phyloP scores from a whole-genome alignment of 2,113 vertebrate species.

The Ageneiosus marmoratus region DNA sequence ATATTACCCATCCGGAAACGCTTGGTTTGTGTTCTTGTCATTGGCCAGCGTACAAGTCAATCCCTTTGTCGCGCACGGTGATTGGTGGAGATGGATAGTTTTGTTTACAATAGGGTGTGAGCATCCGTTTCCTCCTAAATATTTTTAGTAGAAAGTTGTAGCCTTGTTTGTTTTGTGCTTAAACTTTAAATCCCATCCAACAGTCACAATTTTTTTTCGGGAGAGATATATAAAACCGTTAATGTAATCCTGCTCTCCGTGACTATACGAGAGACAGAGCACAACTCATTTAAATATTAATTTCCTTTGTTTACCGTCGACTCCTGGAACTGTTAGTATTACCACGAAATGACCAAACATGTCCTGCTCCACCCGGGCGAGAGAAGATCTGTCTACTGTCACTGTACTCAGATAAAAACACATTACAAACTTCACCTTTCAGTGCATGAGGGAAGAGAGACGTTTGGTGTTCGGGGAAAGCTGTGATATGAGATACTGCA shows the following conservation, averaged over 20 bases:
- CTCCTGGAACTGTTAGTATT: neutral
- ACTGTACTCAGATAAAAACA: neutral
- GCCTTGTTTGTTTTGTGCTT: neutral
- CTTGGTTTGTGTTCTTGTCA: conserved; percentile 23
- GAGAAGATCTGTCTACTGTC: neutral
- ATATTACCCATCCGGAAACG: conserved; percentile 4
- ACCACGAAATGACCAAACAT: neutral
- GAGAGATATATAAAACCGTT: neutral
- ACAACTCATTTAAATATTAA: conserved; percentile 10
- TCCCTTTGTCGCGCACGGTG: neutral
- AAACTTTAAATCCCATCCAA: neutral
- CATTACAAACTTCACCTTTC: neutral
- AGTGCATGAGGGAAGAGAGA: neutral
- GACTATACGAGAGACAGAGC: neutral
- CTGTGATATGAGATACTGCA: neutral
- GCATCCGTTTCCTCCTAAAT: conserved; percentile 12
- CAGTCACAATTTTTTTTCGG: too few relatives aligned
- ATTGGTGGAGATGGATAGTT: conserved; percentile 47
- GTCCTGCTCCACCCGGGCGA: too few relatives aligned
- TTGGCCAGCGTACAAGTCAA: conserved; percentile 30
- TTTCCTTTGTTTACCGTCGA: conserved; percentile 32
- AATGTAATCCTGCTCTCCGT: neutral
- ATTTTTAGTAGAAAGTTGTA: conserved; percentile 42
- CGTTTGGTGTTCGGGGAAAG: neutral
- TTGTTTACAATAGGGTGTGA: conserved; percentile 55